Base-by-base conservation (phyloP, 2,113 vertebrate species). In the Fulica atra region DNA sequence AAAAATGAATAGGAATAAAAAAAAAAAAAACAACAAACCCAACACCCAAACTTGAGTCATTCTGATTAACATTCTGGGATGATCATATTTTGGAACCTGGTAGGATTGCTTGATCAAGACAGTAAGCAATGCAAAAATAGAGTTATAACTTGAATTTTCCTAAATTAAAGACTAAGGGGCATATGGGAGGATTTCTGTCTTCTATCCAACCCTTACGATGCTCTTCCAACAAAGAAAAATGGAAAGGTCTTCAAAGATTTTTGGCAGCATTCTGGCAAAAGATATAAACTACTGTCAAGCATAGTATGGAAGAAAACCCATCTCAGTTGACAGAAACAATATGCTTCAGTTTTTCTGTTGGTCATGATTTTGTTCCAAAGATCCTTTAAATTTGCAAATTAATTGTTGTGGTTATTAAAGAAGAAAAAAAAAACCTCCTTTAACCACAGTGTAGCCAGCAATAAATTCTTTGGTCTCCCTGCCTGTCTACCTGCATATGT, bases 261-360 rank as follows among this genome's bases (percentile, higher is more conserved):
- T 94, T 90, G 69, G 77, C 91, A 89, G 90, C 31, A 76, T 69
- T 72, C 28, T 92, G 42, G 36, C 28, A 82, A 92, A 93, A 38
- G 33, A 57, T 54, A 79, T 48, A 61, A 81, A 82, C 29, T 81
- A 77, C 60, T 71, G 51, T 88, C 68, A 95, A 80, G 35, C 5
- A 26, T 11, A 83, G n/a, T 23, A 48, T 42, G 42, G 64, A 92
- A 81, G 59, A 60, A 73, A 88, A 84, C 9, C 2, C 11, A 1
- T 56, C 14, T 90, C 48, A 57, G 18, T 17, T 92, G 79, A 81
- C 42, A 79, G 56, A 83, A 96, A 93, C 33, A 86, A 61, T 68
- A 90, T 72, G n/a, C 13, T 92, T 95, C 2, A 1, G 23, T 61
- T 90, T 94, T 93, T 93, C 36, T 86, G 8, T 64, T 87, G 56